Conservation (phyloP, 2,113 vertebrate genomes). For the Thymallus thymallus region DNA sequence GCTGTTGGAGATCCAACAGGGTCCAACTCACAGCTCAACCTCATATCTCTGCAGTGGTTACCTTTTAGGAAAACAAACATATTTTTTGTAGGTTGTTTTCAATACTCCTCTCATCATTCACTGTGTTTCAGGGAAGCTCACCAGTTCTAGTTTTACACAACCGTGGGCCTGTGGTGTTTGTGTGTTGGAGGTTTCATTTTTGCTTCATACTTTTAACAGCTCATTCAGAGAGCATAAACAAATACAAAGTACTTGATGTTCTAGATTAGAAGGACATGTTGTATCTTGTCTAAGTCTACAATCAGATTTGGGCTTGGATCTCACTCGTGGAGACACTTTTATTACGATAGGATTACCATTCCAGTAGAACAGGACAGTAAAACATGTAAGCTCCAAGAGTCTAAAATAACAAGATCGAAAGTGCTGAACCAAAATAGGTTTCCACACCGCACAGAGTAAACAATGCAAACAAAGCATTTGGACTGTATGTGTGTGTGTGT, state of each 20-base stretch:
- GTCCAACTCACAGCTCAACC: slow-evolving; percentile 25
- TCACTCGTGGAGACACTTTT: not conserved
- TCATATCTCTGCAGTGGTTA: not conserved
- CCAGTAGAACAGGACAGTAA: slow-evolving; percentile 1
- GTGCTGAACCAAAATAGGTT: slow-evolving; percentile 8
- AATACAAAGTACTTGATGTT: not conserved
- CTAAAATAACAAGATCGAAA: slow-evolving; percentile 32
- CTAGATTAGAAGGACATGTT: not conserved
- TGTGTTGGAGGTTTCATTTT: not conserved
- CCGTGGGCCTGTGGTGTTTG: slow-evolving; percentile 1
- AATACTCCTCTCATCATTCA: slow-evolving; percentile 1
- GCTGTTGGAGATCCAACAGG: slow-evolving; percentile 26
- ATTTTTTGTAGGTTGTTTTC: slow-evolving; percentile 2
- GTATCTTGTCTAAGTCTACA: not conserved
- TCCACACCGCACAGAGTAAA: not conserved
- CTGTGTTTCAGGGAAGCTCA: not conserved
- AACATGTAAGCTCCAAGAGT: not conserved
- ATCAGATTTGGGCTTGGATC: not conserved
- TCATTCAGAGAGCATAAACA: not conserved
- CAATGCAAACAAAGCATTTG: not conserved
- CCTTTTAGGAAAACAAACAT: slow-evolving; percentile 39
- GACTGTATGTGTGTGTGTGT: not conserved
- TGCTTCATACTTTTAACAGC: not conserved
- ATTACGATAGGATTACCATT: not conserved
- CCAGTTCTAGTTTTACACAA: not conserved